These are phyloP conservation scores for Chrysomallon squamiferum DNA, from an alignment of 1,140 invertebrate species.

Conservation along the genomic window DNA sequence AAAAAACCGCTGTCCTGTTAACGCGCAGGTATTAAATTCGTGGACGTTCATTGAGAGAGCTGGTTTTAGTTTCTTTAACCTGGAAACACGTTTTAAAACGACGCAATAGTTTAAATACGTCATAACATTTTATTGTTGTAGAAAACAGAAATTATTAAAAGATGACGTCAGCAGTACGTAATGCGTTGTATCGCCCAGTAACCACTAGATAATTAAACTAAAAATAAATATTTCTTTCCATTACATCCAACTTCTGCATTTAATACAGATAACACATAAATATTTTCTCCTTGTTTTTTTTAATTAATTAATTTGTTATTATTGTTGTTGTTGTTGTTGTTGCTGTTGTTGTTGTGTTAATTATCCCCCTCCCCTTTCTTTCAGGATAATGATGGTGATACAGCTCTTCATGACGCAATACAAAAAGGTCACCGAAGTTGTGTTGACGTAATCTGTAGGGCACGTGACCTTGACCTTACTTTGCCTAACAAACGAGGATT, in stretches of 20 bases:
- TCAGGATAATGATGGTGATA: constrained; percentile 46
- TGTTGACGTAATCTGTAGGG: constrained; percentile 25
- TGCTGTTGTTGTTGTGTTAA: too few species aligned
- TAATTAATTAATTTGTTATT: too few species aligned
- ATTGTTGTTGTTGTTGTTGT: too few species aligned
- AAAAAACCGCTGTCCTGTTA: constrained; percentile 24
- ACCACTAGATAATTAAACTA: too few species aligned
- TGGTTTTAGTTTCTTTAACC: too few species aligned
- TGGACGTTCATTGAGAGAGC: too few species aligned
- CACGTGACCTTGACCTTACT: constrained; percentile 24
- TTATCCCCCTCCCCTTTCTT: background rate
- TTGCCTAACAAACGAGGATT: constrained; percentile 34
- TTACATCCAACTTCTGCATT: too few species aligned
- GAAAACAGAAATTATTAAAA: background rate
- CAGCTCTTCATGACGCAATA: constrained; percentile 46
- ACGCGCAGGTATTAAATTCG: constrained; percentile 30
- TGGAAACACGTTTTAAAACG: background rate
- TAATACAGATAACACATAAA: too few species aligned
- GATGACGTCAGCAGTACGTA: too few species aligned
- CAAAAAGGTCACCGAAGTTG: constrained; percentile 19
- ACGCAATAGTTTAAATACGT: background rate
- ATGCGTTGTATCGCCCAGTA: too few species aligned
- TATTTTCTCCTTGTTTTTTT: too few species aligned
- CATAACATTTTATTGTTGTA: background rate
- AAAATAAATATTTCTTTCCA: too few species aligned